Conservation (phyloP, 2,888 invertebrate genomes). For the Trichogramma dendrolimi region DNA sequence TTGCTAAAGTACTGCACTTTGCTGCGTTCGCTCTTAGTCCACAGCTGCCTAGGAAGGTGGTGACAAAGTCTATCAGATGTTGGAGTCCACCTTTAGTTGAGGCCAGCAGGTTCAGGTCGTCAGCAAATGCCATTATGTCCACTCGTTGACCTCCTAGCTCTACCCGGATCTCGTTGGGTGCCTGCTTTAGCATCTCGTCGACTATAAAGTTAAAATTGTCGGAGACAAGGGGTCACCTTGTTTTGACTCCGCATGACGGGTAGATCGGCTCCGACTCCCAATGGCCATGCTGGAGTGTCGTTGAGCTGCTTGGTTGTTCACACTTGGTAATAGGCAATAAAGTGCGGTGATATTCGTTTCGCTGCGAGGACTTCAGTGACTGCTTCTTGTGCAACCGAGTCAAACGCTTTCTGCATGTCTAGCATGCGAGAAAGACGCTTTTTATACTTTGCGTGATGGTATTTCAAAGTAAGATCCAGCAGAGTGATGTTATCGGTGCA, state of each 20-base stretch:
- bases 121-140: constrained; percentile 29
- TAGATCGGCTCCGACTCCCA: constrained; percentile 19
- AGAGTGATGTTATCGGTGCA: constrained; percentile 1
- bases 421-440: constrained; percentile 18
- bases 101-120: constrained; percentile 27
- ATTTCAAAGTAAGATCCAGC: neutral
- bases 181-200: constrained; percentile 5
- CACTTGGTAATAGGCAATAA: constrained; percentile 19
- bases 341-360: constrained; percentile 10
- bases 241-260: constrained; percentile 29
- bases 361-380: constrained; percentile 1
- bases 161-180: constrained; percentile 16
- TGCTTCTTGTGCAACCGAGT: constrained; percentile 23
- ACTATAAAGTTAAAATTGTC: constrained; percentile 20
- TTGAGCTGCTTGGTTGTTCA: constrained; percentile 32
- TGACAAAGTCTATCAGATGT: constrained; percentile 31
- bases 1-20: constrained; percentile 29
- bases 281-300: constrained; percentile 30
- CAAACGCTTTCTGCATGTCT: constrained; percentile 28
- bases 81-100: constrained; percentile 34
- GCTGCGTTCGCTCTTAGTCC: constrained; percentile 33
- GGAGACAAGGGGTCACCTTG: constrained; percentile 25
- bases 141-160: constrained; percentile 3
- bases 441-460: neutral
- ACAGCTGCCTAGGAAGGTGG: constrained; percentile 24